Conservation (phyloP, 1,140 invertebrate genomes). For the Heliconius nattereri region DNA sequence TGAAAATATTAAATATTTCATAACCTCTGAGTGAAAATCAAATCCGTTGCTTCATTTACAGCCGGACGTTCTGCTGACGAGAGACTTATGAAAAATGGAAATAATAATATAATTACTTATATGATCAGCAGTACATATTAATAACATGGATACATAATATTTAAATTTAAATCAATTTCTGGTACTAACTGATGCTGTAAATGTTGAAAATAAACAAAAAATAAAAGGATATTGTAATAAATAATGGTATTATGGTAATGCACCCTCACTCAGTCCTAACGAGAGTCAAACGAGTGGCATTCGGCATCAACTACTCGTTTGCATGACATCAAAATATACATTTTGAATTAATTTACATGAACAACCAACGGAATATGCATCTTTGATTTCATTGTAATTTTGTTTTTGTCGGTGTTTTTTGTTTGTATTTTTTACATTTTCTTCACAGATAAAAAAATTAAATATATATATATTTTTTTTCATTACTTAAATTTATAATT, state of each 20-base stretch:
- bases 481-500: background rate
- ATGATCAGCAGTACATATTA: background rate
- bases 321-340: conserved; percentile 75
- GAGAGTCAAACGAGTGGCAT: conserved; percentile 58
- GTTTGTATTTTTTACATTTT: conserved; percentile 8
- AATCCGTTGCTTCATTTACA: too few species aligned
- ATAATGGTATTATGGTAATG: conserved; percentile 72
- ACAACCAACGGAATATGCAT: conserved; percentile 63
- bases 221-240: conserved; percentile 59
- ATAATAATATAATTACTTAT: background rate
- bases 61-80: too few species aligned
- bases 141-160: background rate
- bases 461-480: too few species aligned
- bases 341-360: conserved; percentile 77
- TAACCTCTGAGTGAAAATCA: too few species aligned
- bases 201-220: conserved; percentile 41
- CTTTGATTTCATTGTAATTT: conserved; percentile 48
- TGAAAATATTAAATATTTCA: too few species aligned
- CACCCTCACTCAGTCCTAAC: conserved; percentile 60
- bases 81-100: background rate
- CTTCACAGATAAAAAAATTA: background rate
- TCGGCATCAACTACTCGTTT: conserved; percentile 68
- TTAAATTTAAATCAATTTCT: conserved; percentile 2
- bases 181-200: conserved; percentile 6
- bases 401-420: conserved; percentile 46